These are phyloP conservation scores for Clepsis dumicolana DNA, from an alignment of 2,888 invertebrate genomes.

Conservation along the genomic window DNA sequence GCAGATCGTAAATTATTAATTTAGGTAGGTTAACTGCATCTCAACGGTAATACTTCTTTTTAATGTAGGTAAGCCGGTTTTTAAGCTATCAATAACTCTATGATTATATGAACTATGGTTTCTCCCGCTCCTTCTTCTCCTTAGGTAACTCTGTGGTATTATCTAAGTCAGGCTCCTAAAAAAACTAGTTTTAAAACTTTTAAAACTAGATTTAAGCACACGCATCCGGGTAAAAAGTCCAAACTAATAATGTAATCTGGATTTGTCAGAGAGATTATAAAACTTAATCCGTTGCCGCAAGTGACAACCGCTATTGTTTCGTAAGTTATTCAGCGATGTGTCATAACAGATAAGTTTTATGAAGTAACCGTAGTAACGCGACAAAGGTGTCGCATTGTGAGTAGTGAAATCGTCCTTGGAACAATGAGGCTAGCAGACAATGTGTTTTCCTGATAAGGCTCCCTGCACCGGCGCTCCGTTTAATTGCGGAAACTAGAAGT, in stretches of 20 bases:
- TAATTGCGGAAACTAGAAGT: conserved; percentile 71
- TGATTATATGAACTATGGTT: too few relatives aligned
- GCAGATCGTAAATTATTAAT: not conserved
- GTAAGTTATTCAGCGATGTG: conserved; percentile 34
- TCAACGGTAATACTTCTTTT: too few relatives aligned
- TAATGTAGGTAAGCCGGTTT: too few relatives aligned
- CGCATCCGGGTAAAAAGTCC: not conserved
- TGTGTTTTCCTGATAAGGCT: conserved; percentile 69
- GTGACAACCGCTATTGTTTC: conserved; percentile 38
- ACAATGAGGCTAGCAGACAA: conserved; percentile 69
- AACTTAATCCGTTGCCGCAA: conserved; percentile 23
- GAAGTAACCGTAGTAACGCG: conserved; percentile 40
- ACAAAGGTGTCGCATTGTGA: conserved; percentile 43
- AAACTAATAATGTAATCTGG: not conserved
- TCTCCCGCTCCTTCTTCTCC: too few relatives aligned
- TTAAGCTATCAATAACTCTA: too few relatives aligned
- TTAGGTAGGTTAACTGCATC: not conserved
- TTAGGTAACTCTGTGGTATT: too few relatives aligned
- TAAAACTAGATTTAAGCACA: too few relatives aligned
- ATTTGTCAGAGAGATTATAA: conserved; percentile 20
- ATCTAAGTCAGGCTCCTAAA: too few relatives aligned
- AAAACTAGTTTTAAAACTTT: too few relatives aligned
- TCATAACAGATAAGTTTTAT: conserved; percentile 43
- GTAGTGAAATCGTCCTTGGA: conserved; percentile 78
- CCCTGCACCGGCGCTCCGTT: conserved; percentile 62